Evolutionary conservation across 1,140 invertebrate genomes (phyloP), one percentile per base, ranked within the genome.

Genomic region (Aphis craccivora): DNA sequence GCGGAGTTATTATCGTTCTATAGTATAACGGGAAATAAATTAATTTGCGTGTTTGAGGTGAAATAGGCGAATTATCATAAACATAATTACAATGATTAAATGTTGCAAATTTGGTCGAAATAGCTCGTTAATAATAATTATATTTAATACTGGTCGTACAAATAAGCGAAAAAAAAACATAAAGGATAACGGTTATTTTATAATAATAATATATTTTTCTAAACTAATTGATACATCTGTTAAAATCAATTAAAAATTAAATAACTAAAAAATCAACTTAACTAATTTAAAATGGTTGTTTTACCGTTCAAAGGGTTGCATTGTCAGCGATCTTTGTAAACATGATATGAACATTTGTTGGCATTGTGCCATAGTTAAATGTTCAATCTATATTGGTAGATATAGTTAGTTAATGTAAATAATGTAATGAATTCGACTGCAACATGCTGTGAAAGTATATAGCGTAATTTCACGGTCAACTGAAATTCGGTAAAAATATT

Each of bases 391-490:
- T 53, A 53, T 51, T 20, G 48, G 0, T 9, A 22, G n/a, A 9
- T 51, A 37, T 37, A n/a, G 87, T 22, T 53, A 25, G 48, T 35
- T 53, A 53, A 89, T 89, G n/a, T 35, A 53, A 9, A 23, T 53
- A 53, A 53, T 89, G n/a, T 35, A 53, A 9, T 53, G 20, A 89
- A 37, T 89, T 89, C 22, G 3, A 23, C 87, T 89, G 45, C 53
- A 89, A 53, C 86, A 35, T 40, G 25, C 35, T 6, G 51, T 55
- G 51, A 55, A 90, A 55, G 37, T 48, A n/a, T 87, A 30, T 40
- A 40, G 53, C 0, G n/a, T 55, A 92, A 92, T 92, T 92, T 92
- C 90, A 92, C 90, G 60, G 90, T 92, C 67, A 92, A 92, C 81
- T 83, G 90, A 67, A 45, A 91, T 81, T 81, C 11, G 53, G 20